Conservation (phyloP, 2,888 invertebrate genomes). For the Calephelis perditalis region DNA sequence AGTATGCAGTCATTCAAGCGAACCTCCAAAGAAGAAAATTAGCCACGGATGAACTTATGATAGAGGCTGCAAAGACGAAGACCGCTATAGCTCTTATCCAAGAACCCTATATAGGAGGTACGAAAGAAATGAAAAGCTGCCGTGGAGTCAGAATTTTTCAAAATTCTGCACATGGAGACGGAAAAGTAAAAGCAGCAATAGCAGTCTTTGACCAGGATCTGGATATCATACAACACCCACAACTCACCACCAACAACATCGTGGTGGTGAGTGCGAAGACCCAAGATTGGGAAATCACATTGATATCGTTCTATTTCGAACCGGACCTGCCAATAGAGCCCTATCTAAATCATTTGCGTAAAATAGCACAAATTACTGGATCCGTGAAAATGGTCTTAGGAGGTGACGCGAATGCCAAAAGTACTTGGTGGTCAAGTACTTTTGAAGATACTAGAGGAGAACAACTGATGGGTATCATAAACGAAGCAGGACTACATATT, state of each 20-base stretch:
- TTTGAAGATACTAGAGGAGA: no score
- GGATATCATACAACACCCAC: constrained; percentile 20
- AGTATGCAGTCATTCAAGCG: constrained; percentile 2
- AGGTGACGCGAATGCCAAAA: no score
- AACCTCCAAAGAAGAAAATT: constrained; percentile 8
- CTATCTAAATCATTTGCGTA: no score
- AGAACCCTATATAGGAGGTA: no score
- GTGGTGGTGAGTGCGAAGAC: constrained; percentile 12
- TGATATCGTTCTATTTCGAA: constrained; percentile 21
- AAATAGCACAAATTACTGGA: no score
- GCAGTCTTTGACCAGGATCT: constrained; percentile 19
- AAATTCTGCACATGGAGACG: not conserved
- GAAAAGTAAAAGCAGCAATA: constrained; percentile 23
- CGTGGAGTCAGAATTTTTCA: no score
- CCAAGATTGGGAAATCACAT: not conserved
- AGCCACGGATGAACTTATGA: not conserved
- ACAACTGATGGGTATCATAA: no score
- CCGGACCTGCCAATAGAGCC: constrained; percentile 14
- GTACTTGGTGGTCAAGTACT: no score
- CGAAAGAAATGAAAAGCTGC: no score
- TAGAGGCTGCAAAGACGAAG: constrained; percentile 8
- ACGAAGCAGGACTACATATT: no score
- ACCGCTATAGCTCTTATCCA: not conserved
- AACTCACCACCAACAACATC: constrained; percentile 22
- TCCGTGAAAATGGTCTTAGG: no score